phyloP scores from a whole-genome alignment of 2,113 vertebrate genomes.

The Eptesicus fuscus region DNA sequence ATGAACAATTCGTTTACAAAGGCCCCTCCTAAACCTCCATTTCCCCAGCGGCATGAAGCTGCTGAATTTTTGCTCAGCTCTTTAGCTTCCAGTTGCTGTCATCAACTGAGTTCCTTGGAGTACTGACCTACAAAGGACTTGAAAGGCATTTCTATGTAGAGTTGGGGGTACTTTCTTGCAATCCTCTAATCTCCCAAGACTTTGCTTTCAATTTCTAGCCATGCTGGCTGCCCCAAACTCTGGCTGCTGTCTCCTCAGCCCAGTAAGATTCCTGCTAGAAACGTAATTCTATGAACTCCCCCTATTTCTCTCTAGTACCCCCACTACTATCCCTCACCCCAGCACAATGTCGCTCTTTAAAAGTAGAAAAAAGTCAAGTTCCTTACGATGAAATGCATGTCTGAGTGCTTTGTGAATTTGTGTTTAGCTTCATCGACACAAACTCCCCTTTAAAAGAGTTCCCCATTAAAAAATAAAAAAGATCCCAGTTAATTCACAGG shows the following conservation, averaged over 20 bases:
- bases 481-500: background rate
- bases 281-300: background rate
- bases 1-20: background rate
- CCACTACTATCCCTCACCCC: background rate
- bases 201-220: constrained; percentile 3
- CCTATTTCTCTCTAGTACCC: background rate
- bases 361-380: background rate
- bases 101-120: background rate
- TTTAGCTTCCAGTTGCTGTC: background rate
- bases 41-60: background rate
- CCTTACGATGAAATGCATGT: background rate
- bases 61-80: background rate
- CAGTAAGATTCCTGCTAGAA: background rate
- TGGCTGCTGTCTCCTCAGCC: background rate
- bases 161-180: background rate
- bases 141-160: background rate
- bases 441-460: background rate
- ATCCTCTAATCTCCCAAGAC: background rate
- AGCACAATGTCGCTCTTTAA: background rate
- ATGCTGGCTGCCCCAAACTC: background rate
- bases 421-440: background rate
- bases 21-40: background rate
- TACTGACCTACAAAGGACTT: background rate
- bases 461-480: background rate
- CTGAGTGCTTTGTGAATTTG: constrained; percentile 36